Conservation (phyloP, 2,888 invertebrate species). For the Argynnis bischoffii region DNA sequence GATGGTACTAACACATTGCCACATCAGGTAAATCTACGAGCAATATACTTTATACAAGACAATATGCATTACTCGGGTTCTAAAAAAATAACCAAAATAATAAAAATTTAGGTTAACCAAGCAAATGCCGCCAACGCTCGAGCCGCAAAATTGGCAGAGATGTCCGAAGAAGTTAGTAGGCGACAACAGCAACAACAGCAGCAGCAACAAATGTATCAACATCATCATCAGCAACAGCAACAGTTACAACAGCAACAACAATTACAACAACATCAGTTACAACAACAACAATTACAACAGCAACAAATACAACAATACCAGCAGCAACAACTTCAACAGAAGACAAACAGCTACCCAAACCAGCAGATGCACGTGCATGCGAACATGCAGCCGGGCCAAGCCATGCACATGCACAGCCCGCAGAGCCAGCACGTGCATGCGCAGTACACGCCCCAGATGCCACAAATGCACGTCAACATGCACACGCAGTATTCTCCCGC, state of each 20-base stretch:
- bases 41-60: background rate
- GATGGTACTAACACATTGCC: constrained; percentile 60
- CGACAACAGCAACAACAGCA: constrained; percentile 62
- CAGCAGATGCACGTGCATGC: constrained; percentile 32
- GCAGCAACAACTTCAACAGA: constrained; percentile 38
- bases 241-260: constrained; percentile 65
- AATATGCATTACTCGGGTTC: no score
- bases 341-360: constrained; percentile 35
- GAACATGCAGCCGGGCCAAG: constrained; percentile 30
- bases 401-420: constrained; percentile 36
- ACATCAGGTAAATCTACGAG: constrained; percentile 51
- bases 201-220: constrained; percentile 48
- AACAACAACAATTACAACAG: constrained; percentile 55
- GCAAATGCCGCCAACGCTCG: constrained; percentile 58
- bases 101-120: constrained; percentile 47
- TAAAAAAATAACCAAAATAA: background rate
- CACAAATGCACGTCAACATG: constrained; percentile 44
- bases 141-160: constrained; percentile 88
- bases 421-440: constrained; percentile 37
- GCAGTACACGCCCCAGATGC: constrained; percentile 48
- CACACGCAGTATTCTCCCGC: constrained; percentile 42
- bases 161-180: constrained; percentile 90
- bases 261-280: constrained; percentile 35
- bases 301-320: constrained; percentile 52
- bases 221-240: constrained; percentile 50